Percentiles rank a stretch among this genome's conserved stretches.
Conservation (phyloP, 1,140 invertebrate genomes). For the Neuroterus valhalla region DNA sequence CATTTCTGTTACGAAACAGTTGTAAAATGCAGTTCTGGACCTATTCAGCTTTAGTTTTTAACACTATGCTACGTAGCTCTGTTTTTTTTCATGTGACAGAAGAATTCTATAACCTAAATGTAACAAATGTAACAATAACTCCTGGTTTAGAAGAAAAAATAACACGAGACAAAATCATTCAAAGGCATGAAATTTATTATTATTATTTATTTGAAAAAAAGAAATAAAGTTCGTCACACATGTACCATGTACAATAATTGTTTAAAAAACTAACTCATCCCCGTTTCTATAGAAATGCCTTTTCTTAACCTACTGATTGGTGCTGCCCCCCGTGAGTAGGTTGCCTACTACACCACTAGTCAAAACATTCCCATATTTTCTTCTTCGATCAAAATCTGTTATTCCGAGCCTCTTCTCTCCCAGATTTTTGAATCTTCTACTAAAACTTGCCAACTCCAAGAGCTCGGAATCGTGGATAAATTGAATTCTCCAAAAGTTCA, state of each 20-base stretch:
- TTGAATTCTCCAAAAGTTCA: conserved; percentile 60
- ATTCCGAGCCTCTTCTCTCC: conserved; percentile 43
- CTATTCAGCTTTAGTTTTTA: too few relatives aligned
- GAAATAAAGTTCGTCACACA: not conserved
- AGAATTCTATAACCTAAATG: too few relatives aligned
- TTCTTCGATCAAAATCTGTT: conserved; percentile 13
- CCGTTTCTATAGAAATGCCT: not conserved
- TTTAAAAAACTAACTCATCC: not conserved
- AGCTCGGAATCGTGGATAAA: conserved; percentile 3
- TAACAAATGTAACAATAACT: too few relatives aligned
- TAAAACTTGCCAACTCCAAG: conserved; percentile 33
- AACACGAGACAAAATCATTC: too few relatives aligned
- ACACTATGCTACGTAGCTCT: too few relatives aligned
- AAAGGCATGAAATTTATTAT: too few relatives aligned
- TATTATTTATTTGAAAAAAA: too few relatives aligned
- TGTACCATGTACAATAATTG: not conserved
- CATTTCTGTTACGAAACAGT: too few relatives aligned
- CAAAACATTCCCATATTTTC: conserved; percentile 54
- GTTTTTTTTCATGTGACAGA: too few relatives aligned
- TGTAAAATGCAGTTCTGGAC: too few relatives aligned
- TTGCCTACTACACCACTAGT: conserved; percentile 58
- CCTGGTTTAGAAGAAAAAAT: too few relatives aligned
- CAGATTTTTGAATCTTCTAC: conserved; percentile 46
- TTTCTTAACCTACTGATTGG: conserved; percentile 33
- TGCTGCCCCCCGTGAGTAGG: conserved; percentile 63